Conservation (phyloP, 2,888 invertebrate species). For the Mamestra brassicae region DNA sequence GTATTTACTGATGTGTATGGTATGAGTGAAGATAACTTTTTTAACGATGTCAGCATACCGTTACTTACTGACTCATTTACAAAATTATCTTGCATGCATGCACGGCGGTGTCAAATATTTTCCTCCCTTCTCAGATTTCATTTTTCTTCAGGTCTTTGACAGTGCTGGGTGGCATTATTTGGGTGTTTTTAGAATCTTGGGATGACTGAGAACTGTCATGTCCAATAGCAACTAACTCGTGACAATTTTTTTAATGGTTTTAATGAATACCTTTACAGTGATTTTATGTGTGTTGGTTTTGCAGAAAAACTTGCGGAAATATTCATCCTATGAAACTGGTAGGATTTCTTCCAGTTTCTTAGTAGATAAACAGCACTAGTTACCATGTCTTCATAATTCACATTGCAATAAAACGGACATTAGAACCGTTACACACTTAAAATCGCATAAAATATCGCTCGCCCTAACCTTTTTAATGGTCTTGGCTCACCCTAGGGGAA, state of each 20-base stretch:
- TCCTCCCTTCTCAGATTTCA: too few species aligned
- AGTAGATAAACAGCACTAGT: conserved; percentile 40
- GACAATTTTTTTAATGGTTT: too few species aligned
- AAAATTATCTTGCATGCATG: too few species aligned
- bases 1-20: conserved; percentile 2
- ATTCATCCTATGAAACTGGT: not conserved
- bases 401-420: conserved; percentile 84
- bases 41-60: not conserved
- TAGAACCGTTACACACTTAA: conserved; percentile 89
- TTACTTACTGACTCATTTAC: too few species aligned
- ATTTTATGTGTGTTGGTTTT: not conserved
- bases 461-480: conserved; percentile 89
- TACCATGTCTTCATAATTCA: conserved; percentile 76
- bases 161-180: too few species aligned
- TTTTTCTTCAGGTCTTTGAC: too few species aligned
- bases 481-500: conserved; percentile 83
- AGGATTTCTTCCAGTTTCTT: conserved; percentile 3
- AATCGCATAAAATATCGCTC: conserved; percentile 89
- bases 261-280: too few species aligned
- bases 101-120: too few species aligned
- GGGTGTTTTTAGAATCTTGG: not conserved
- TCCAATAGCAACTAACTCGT: too few species aligned
- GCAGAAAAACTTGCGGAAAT: not conserved
- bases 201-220: too few species aligned
- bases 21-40: not conserved